Evolutionary conservation across 2,797 vertebrate species (phyloP).

Genomic region (Alauda arvensis): DNA sequence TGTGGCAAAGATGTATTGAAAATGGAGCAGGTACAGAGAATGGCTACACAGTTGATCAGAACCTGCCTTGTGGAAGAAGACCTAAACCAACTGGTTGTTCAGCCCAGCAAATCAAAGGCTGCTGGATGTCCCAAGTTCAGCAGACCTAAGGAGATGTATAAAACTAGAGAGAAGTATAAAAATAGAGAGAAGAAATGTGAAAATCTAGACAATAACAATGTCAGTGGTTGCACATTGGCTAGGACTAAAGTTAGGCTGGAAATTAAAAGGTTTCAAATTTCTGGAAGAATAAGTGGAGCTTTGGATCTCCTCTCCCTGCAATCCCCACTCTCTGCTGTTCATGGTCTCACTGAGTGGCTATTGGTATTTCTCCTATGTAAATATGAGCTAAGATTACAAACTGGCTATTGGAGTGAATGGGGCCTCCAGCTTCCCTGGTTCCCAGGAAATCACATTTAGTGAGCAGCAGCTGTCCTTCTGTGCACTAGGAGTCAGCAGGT

Average conservation of each 20-base stretch:
- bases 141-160: background rate
- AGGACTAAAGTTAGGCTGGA: background rate
- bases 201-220: background rate
- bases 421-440: background rate
- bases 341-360: background rate
- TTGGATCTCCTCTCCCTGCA: background rate
- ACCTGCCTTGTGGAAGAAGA: background rate
- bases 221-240: background rate
- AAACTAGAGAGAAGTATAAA: background rate
- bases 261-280: background rate
- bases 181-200: background rate
- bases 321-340: background rate
- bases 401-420: background rate
- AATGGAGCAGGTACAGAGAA: conserved; percentile 7
- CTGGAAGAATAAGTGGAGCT: background rate
- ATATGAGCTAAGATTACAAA: background rate
- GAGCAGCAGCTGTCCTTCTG: background rate
- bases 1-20: background rate
- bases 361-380: background rate
- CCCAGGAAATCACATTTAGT: background rate
- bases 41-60: background rate
- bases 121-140: background rate
- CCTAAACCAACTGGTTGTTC: background rate
- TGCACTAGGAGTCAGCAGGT: background rate
- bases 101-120: background rate